Evolutionary conservation across 2,797 vertebrate species (phyloP), one percentile per base, ranked within the genome.

Genomic region (Sebastes aleutianus): DNA sequence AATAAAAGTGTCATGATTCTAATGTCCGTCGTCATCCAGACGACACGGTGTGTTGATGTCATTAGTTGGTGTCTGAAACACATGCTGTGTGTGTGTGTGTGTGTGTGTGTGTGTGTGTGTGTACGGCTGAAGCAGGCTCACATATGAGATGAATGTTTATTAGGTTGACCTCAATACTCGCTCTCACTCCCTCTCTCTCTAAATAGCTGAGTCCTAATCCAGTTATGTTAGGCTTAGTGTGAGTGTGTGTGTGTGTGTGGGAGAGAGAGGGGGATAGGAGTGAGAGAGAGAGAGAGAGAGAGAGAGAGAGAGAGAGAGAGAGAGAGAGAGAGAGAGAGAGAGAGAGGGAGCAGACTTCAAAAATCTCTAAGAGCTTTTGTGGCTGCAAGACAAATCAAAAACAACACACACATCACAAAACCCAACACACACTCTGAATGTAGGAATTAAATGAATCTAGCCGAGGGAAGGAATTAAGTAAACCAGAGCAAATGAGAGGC

Each of bases 121-220:
- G n/a, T n/a, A n/a, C n/a, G n/a, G 34, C 86, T 87, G 69, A 78
- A 80, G 68, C 56, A 70, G 50, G 58, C 70, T 32, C 57, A 78
- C 77, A 80, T 74, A 85, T 71, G 83, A 89, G 80, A 89, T 80
- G 90, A 92, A 91, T 92, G 87, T 87, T 89, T 90, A 92, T 93
- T 91, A 91, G 86, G 78, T 69, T 93, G 90, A 93, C 92, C 91
- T 91, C 86, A 91, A 92, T 93, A 87, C 86, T 80, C 70, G 20
- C 85, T 86, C 74, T 70, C 76, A 62, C 83, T 87, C 83, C 67
- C 70, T 71, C 80, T 79, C 83, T 62, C 80, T 89, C 77, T 74
- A 75, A 86, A 87, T 82, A 88, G 89, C 76, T n/a, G 78, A 87
- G 82, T 87, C 88, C 83, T 92, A 93, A 93, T 93, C 91, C 89